phyloP scores from a whole-genome alignment of 2,888 invertebrate genomes.

The Macrophya alboannulata region DNA sequence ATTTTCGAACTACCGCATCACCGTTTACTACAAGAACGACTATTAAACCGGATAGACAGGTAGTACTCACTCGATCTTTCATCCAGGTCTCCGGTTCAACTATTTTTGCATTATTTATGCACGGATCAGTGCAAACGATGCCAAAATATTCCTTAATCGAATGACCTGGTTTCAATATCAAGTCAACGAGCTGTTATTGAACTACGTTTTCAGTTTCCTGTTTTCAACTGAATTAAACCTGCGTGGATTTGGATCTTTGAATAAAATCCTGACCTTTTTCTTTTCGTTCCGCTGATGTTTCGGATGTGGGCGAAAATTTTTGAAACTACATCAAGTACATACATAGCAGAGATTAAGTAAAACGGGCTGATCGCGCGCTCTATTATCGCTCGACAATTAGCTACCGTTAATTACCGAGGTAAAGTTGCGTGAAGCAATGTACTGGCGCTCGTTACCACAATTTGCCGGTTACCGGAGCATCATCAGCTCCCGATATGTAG shows the following conservation, averaged over 20 bases:
- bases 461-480: conserved; percentile 53
- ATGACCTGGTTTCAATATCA: conserved; percentile 30
- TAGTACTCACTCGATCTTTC: background rate
- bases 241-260: background rate
- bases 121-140: conserved; percentile 23
- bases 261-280: no score
- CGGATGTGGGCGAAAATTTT: no score
- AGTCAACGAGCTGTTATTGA: background rate
- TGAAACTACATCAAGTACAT: background rate
- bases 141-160: background rate
- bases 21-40: background rate
- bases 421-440: conserved; percentile 43
- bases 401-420: conserved; percentile 33
- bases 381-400: conserved; percentile 33
- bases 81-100: background rate
- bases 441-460: conserved; percentile 28
- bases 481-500: background rate
- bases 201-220: background rate
- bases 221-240: background rate
- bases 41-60: background rate
- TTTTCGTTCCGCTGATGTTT: no score
- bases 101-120: conserved; percentile 28
- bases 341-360: background rate
- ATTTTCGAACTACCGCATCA: background rate
- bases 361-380: conserved; percentile 20